Conservation (phyloP, 1,140 invertebrate species). For the Rhyzopertha dominica region DNA sequence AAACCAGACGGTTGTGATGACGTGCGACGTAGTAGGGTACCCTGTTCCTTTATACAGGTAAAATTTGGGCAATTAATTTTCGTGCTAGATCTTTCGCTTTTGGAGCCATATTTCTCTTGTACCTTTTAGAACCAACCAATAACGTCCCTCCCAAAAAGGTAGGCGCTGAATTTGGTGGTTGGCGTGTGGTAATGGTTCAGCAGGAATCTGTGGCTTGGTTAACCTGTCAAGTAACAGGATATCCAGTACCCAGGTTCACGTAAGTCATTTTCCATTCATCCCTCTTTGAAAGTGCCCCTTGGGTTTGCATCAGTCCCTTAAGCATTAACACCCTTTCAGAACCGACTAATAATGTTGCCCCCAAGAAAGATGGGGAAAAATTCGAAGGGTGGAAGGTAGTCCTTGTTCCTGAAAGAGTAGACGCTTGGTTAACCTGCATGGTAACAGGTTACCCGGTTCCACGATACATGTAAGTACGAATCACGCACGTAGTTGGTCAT, state of each 20-base stretch:
- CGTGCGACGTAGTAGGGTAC: conserved; percentile 55
- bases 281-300: conserved; percentile 13
- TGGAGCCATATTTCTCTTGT: conserved; percentile 2
- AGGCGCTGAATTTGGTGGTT: conserved; percentile 60
- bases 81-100: conserved; percentile 9
- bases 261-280: conserved; percentile 38
- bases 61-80: conserved; percentile 5
- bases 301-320: too few species aligned
- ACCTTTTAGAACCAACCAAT: conserved; percentile 45
- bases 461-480: conserved; percentile 58
- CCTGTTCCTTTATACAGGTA: conserved; percentile 57
- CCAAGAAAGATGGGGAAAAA: conserved; percentile 59
- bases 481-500: background rate
- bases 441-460: conserved; percentile 64
- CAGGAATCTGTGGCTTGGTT: conserved; percentile 54
- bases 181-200: conserved; percentile 59
- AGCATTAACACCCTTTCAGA: conserved; percentile 40
- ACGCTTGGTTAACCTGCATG: conserved; percentile 61
- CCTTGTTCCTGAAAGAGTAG: conserved; percentile 52
- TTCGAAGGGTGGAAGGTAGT: conserved; percentile 65
- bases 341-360: conserved; percentile 48
- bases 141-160: conserved; percentile 53
- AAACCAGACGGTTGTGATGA: conserved; percentile 45
- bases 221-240: conserved; percentile 62
- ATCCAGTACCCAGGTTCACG: conserved; percentile 64